Base-by-base conservation (phyloP, 2,888 invertebrate species). In the Patella pellucida region DNA sequence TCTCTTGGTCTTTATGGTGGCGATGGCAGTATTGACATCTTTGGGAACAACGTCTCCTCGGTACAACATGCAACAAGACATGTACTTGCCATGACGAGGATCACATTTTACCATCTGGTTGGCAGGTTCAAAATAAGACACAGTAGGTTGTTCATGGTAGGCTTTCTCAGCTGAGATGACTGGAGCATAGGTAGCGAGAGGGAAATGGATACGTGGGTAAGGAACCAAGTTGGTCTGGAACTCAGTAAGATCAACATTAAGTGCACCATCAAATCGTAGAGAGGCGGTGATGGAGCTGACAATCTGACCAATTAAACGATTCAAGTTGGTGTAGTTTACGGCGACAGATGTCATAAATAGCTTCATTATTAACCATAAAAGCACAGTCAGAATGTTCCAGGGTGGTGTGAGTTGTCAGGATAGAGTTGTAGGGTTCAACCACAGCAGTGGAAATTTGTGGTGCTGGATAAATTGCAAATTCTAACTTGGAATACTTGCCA, bases 341-440 rank as follows among this genome's bases (percentile, higher is more conserved):
- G 41, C 95, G 93, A 91, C 97, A 97, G 84, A 97, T 96, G 87
- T 97, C 96, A 90, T 96, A 86, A 86, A 97, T 92, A 67, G 97
- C 97, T 89, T 97, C 96, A 87, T 97, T 97, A 92, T 97, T 97
- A 70, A 92, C 95, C 97, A 97, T 97, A 93, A 98, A 97, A 70
- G 97, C 96, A 92, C 97, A 97, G 93, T 97, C 97, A 0, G 96
- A 96, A 92, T 97, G 97, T 91, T 97, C 97, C 81, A 93, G 84
- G 78, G 97, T 97, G 75, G 97, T 97, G 93, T 98, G 97, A 79
- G 97, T 97, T 89, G 97, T 97, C 88, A 97, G 85, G 76, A 97
- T 97, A 0, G 97, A 97, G 93, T 97, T 98, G 94, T 97, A 98
- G 0, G 97, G 97, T 90, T 97, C 97, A 67, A 97, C 97, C 14